A percentile compares a stretch with the other conserved stretches of the same genome.
Evolutionary conservation across 2,888 invertebrate genomes (phyloP).

Genomic region (Arctia plantaginis): DNA sequence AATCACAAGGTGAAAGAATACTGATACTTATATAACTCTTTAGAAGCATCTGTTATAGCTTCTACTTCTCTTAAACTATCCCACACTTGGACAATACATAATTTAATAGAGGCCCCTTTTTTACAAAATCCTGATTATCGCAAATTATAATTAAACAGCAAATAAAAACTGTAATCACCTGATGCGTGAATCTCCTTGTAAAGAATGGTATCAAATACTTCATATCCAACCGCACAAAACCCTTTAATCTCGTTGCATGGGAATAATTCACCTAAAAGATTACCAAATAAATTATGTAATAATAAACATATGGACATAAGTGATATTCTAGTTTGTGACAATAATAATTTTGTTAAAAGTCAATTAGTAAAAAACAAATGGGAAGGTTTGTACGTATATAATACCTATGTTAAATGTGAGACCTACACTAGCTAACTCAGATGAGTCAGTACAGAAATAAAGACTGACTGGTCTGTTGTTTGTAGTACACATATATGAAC

Average conservation of each 20-base stretch:
- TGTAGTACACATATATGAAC: too few species aligned
- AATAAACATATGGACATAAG: neutral
- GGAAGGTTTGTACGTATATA: too few species aligned
- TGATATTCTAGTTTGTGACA: neutral
- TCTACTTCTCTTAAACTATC: neutral
- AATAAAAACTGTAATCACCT: constrained; percentile 81
- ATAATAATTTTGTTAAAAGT: too few species aligned
- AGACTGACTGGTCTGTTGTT: too few species aligned
- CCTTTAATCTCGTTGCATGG: constrained; percentile 91
- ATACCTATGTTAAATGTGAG: too few species aligned
- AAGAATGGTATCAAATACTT: constrained; percentile 98
- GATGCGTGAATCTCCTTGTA: constrained; percentile 97
- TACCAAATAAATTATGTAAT: too few species aligned
- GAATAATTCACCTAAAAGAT: constrained; percentile 88
- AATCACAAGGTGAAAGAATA: neutral
- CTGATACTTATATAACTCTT: neutral
- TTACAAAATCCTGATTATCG: neutral
- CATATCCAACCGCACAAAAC: constrained; percentile 96
- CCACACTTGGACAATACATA: neutral
- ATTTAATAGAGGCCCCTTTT: too few species aligned
- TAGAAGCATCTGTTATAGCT: neutral
- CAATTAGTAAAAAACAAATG: too few species aligned
- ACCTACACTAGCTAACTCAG: too few species aligned
- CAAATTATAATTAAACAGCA: neutral
- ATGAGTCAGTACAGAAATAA: too few species aligned